Percentiles rank a stretch among this genome's conserved stretches.
Evolutionary conservation across 2,797 vertebrate species (phyloP).

Genomic region (Etheostoma nigrum): DNA sequence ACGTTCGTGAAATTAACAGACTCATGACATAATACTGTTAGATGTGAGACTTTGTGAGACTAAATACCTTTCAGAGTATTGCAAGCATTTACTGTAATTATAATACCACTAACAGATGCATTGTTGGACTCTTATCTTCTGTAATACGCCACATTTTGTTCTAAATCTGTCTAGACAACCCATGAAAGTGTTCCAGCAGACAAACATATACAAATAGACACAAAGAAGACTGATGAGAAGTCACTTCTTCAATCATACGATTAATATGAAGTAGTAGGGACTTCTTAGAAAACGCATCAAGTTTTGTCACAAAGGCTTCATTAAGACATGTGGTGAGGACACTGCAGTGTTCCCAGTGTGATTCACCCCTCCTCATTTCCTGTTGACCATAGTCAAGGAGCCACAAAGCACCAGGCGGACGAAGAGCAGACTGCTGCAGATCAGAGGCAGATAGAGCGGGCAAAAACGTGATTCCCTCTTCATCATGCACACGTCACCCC

Average conservation of each 20-base stretch:
- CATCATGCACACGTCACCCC: constrained; percentile 4
- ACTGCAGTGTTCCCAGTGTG: constrained; percentile 47
- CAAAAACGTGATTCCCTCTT: constrained; percentile 51
- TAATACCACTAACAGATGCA: background rate
- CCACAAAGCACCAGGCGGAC: constrained; percentile 17
- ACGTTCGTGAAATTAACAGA: background rate
- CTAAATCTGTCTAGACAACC: background rate
- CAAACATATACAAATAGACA: background rate
- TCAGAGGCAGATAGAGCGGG: constrained; percentile 38
- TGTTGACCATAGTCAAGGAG: constrained; percentile 66
- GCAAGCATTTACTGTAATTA: background rate
- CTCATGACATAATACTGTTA: no score
- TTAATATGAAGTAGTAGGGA: constrained; percentile 8
- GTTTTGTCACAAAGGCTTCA: constrained; percentile 49
- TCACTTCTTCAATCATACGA: background rate
- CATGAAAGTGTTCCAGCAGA: background rate
- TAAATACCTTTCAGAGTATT: background rate
- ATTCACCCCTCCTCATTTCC: constrained; percentile 75
- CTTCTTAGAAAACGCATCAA: constrained; percentile 42
- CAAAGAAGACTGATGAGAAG: background rate
- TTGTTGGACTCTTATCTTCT: background rate
- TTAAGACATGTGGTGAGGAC: constrained; percentile 44
- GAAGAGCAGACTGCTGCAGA: constrained; percentile 25
- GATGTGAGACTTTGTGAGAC: background rate
- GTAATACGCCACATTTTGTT: background rate